Evolutionary conservation across 2,113 vertebrate genomes (phyloP).

Genomic region (Heterocephalus glaber): DNA sequence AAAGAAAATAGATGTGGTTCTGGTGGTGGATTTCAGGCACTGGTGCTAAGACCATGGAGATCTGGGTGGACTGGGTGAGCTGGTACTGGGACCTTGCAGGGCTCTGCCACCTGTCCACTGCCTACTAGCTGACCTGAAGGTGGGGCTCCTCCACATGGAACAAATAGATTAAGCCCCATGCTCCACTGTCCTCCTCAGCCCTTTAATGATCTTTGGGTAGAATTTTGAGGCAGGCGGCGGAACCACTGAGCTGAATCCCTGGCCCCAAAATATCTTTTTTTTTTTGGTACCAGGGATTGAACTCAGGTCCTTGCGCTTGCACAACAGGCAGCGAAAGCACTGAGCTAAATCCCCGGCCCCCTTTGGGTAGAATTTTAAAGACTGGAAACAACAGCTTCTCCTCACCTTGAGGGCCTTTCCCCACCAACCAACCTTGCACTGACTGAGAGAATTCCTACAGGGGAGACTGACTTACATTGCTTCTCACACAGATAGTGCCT

Average conservation of each 20-base stretch:
- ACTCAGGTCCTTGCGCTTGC: too few relatives aligned
- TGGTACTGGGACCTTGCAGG: neutral
- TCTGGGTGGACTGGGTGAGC: neutral
- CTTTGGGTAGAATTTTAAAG: neutral
- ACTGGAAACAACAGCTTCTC: neutral
- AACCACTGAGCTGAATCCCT: too few relatives aligned
- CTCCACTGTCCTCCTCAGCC: neutral
- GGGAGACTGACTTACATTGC: neutral
- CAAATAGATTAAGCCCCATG: neutral
- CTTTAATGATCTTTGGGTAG: neutral
- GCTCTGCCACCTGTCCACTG: neutral
- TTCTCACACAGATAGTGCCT: neutral
- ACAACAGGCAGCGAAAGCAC: too few relatives aligned
- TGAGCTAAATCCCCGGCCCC: too few relatives aligned
- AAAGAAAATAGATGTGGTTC: conserved; percentile 12
- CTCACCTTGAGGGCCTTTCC: rapidly evolving
- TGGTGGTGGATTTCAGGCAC: neutral
- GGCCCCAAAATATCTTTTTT: too few relatives aligned
- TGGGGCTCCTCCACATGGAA: too few relatives aligned
- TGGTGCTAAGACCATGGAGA: neutral
- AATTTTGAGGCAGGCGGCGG: too few relatives aligned
- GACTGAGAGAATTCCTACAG: neutral
- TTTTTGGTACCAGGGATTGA: too few relatives aligned
- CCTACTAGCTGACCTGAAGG: neutral
- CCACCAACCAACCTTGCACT: neutral